Evolutionary conservation across 2,888 invertebrate species (phyloP), one percentile per base, ranked within the genome.

Genomic region (Drosophila lutescens): DNA sequence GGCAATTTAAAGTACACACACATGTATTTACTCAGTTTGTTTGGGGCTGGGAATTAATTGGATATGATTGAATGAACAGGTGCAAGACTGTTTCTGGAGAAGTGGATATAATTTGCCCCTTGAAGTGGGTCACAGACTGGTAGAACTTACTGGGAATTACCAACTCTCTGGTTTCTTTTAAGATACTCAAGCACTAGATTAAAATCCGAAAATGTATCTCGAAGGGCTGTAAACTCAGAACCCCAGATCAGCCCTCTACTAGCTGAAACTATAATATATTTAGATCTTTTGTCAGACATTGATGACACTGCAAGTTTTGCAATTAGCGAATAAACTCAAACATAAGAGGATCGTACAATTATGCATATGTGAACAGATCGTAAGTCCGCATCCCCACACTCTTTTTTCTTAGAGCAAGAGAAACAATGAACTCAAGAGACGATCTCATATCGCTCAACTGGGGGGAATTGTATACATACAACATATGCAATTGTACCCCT

Each of bases 401-500:
- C 12, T 53, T 23, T 51, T 32, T 20, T 32, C 20, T 20, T 7
- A 15, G 7, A 13, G 40, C 56, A 30, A 40, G 56, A 57, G 54
- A 51, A 54, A 40, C 66, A 51, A 56, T 34, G 10, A 69, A 41
- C 56, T 68, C 46, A 46, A 75, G 53, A 74, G 44, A 26, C 17
- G 56, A 62, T 69, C 62, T 36, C 46, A 38, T 68, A 66, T 55
- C 68, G 38, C 56, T 66, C 68, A 41, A 73, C 30, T 51, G 38
- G 40, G 15, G 34, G 46, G 51, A 65, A 55, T 34, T 23, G 20
- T 47, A 66, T 41, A n/a, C 46, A 41, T n/a, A 26, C n/a, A 8
- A 65, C 68, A 66, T 67, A 76, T 86, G 88, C 88, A 88, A 80
- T 83, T 76, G 88, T 76, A 86, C 63, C 71, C 76, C 81, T 38